Percentiles rank a stretch among this genome's conserved stretches.
These are phyloP conservation scores for Odontomyia ornata DNA, from an alignment of 2,888 invertebrate species.

Conservation along the genomic window DNA sequence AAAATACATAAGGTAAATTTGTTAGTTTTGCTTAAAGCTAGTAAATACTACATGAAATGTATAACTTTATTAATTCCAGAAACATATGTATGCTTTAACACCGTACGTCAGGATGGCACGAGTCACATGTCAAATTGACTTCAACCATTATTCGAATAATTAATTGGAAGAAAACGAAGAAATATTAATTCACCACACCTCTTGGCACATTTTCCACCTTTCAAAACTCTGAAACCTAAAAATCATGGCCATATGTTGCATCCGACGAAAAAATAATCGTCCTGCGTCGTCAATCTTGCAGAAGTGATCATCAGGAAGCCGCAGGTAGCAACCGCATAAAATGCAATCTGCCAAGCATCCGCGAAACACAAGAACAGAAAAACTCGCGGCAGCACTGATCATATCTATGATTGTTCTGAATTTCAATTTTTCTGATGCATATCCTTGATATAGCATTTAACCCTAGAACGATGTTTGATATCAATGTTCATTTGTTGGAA, in stretches of 20 bases:
- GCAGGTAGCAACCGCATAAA: constrained; percentile 40
- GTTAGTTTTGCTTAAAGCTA: too few relatives aligned
- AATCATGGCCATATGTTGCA: constrained; percentile 40
- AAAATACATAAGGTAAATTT: too few relatives aligned
- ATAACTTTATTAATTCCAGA: too few relatives aligned
- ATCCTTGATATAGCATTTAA: neutral
- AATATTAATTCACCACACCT: constrained; percentile 46
- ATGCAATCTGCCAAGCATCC: constrained; percentile 28
- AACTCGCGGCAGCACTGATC: neutral
- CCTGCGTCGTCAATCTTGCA: constrained; percentile 19
- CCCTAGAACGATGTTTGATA: neutral
- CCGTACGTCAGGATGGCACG: constrained; percentile 15
- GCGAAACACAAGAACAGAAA: constrained; percentile 20
- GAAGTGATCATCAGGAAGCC: constrained; percentile 38
- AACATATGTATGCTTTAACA: constrained; percentile 12
- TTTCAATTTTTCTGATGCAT: constrained; percentile 18
- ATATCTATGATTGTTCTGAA: constrained; percentile 4
- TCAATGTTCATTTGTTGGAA: neutral
- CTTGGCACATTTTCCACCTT: constrained; percentile 44
- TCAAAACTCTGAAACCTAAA: neutral
- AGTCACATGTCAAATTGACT: constrained; percentile 26
- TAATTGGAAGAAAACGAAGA: constrained; percentile 44
- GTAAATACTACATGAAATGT: too few relatives aligned
- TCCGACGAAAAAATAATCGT: neutral
- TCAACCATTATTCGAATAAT: constrained; percentile 5